phyloP scores from a whole-genome alignment of 2,888 invertebrate genomes.

The Perdita meconis region DNA sequence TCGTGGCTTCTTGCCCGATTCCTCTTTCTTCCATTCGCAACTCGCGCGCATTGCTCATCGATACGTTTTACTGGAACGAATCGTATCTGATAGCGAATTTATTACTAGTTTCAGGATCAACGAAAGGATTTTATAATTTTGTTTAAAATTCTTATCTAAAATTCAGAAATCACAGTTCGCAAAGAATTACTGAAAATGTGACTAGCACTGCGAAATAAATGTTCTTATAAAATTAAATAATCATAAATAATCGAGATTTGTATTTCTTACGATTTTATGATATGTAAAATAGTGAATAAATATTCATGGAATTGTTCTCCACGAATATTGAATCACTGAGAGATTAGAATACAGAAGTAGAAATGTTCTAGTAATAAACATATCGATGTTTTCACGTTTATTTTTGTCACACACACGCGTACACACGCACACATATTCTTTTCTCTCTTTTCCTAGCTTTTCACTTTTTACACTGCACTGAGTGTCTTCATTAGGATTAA shows the following conservation, averaged over 20 bases:
- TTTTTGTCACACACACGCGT: conserved; percentile 33
- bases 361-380: conserved; percentile 32
- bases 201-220: background rate
- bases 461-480: conserved; percentile 70
- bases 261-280: background rate
- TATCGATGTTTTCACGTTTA: conserved; percentile 34
- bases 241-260: conserved; percentile 1
- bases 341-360: background rate
- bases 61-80: conserved; percentile 34
- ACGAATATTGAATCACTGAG: conserved; percentile 10
- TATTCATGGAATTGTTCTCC: conserved; percentile 6
- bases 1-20: conserved; percentile 32
- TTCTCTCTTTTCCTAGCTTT: conserved; percentile 47
- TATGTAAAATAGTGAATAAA: background rate
- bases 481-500: conserved; percentile 82
- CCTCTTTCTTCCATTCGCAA: conserved; percentile 18
- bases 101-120: background rate
- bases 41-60: conserved; percentile 35
- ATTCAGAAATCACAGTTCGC: too few relatives aligned
- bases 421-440: conserved; percentile 12
- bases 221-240: background rate
- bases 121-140: background rate
- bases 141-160: background rate
- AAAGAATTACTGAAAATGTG: background rate
- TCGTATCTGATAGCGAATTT: background rate